Evolutionary conservation across 1,140 invertebrate species (phyloP), one percentile per base, ranked within the genome.

Genomic region (Andricus grossulariae): DNA sequence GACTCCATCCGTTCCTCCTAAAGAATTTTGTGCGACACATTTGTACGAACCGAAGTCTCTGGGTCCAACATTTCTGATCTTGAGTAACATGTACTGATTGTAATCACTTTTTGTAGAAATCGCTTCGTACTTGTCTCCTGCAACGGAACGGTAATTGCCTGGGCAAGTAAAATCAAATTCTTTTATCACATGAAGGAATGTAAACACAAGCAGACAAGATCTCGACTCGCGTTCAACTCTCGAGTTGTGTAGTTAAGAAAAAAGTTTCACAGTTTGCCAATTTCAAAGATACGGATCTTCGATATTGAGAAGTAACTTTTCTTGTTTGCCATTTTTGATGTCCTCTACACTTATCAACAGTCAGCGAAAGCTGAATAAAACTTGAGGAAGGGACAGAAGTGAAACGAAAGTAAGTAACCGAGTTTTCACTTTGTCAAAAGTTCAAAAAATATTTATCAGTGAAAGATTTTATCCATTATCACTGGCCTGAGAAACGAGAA

Each of bases 11-110:
- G 97, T 98, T 86, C 96, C 96, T 51, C 98, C 98, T 11, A 99
- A 93, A 18, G 96, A 97, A 92, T 99, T 99, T 90, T 98, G 98
- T 11, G 97, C 97, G 39, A 98, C 96, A 88, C 98, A 99, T 88
- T 96, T 95, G 92, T 97, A 97, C 11, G 95, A 96, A 60, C 96
- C 96, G 89, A 97, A 97, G 89, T 98, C 97, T 80, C 93, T 93
- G 74, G 93, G 91, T 19, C 94, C 94, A 54, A 97, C 94, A 88
- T 95, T 95, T 71, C 95, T 93, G 86, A 98, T 97, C 90, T 96
- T 97, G 82, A 98, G 93, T 92, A 94, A 95, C 96, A 97, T 97
- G 92, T 96, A 96, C 86, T 96, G 95, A 85, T 95, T 97, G 91
- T 97, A 97, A 74, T 95, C 95, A 86, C 93, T 95, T 91, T 97